These are phyloP conservation scores for Euspilapteryx auroguttella DNA, from an alignment of 2,888 invertebrate genomes.

Conservation along the genomic window DNA sequence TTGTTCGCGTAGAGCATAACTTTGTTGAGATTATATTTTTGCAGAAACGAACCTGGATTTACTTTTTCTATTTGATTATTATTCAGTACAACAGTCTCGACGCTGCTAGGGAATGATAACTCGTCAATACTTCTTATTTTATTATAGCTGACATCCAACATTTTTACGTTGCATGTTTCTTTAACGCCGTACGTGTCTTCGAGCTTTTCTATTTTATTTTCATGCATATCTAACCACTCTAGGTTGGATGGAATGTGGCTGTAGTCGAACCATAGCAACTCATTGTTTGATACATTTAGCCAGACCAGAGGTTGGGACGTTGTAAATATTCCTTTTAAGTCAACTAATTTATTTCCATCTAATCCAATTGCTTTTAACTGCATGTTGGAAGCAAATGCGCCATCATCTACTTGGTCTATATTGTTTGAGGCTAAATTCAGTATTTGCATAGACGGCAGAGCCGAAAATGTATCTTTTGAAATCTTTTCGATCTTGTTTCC, in stretches of 20 bases:
- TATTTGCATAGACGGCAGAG: constrained; percentile 72
- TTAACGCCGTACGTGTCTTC: constrained; percentile 73
- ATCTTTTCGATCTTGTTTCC: constrained; percentile 79
- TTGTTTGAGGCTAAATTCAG: constrained; percentile 80
- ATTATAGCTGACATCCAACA: constrained; percentile 78
- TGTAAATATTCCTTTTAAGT: constrained; percentile 77
- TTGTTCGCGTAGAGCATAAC: constrained; percentile 77
- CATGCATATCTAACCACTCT: constrained; percentile 81
- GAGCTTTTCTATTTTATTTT: constrained; percentile 75
- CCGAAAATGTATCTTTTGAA: constrained; percentile 72
- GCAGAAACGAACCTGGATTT: constrained; percentile 70
- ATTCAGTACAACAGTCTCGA: constrained; percentile 72
- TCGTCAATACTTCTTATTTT: constrained; percentile 68
- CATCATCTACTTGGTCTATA: constrained; percentile 75
- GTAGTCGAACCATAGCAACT: constrained; percentile 78
- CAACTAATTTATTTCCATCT: constrained; percentile 76
- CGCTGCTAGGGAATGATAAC: constrained; percentile 71
- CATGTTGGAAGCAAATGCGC: constrained; percentile 74
- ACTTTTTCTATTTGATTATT: constrained; percentile 73
- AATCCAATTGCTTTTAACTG: constrained; percentile 75
- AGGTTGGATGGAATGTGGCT: constrained; percentile 74
- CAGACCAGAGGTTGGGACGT: constrained; percentile 73
- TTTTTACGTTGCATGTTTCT: constrained; percentile 69
- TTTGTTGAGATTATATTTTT: constrained; percentile 71
- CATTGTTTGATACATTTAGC: constrained; percentile 81